Percentiles rank a stretch among this genome's conserved stretches.
These are phyloP conservation scores for Whitmania pigra DNA, from an alignment of 1,140 invertebrate species.

Conservation along the genomic window DNA sequence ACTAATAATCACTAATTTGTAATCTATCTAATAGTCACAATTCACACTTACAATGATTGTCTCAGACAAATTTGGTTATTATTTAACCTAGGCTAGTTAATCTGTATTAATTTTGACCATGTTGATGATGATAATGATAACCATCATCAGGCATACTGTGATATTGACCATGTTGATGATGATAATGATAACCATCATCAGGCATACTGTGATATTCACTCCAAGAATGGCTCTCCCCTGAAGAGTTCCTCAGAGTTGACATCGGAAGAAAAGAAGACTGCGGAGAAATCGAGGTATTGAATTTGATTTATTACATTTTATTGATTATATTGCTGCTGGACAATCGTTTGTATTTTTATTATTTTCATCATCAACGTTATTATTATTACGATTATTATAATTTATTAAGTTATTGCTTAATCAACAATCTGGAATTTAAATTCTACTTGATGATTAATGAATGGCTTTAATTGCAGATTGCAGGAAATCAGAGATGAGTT, in stretches of 20 bases:
- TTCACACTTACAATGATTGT: constrained; percentile 10
- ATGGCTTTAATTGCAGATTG: constrained; percentile 47
- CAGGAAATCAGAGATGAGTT: constrained; percentile 86
- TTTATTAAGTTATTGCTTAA: too few species aligned
- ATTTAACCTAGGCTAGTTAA: neutral
- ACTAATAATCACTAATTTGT: neutral
- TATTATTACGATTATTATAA: too few species aligned
- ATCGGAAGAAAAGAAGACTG: constrained; percentile 37
- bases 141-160: constrained; percentile 62
- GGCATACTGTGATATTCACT: constrained; percentile 90
- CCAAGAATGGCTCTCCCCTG: constrained; percentile 60
- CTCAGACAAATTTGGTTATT: neutral
- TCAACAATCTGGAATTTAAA: too few species aligned
- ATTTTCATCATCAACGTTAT: too few species aligned
- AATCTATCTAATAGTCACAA: neutral
- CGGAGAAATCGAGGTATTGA: constrained; percentile 36
- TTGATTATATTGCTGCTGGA: too few species aligned
- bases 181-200: too few species aligned
- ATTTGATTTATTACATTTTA: neutral
- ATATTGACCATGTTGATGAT: constrained; percentile 56
- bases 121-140: constrained; percentile 13
- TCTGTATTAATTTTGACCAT: too few species aligned
- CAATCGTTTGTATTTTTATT: too few species aligned
- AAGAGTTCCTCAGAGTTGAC: constrained; percentile 26
- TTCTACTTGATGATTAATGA: too few species aligned